Evolutionary conservation across 2,888 invertebrate genomes (phyloP), one percentile per base, ranked within the genome.

Genomic region (Cotesia congregata): DNA sequence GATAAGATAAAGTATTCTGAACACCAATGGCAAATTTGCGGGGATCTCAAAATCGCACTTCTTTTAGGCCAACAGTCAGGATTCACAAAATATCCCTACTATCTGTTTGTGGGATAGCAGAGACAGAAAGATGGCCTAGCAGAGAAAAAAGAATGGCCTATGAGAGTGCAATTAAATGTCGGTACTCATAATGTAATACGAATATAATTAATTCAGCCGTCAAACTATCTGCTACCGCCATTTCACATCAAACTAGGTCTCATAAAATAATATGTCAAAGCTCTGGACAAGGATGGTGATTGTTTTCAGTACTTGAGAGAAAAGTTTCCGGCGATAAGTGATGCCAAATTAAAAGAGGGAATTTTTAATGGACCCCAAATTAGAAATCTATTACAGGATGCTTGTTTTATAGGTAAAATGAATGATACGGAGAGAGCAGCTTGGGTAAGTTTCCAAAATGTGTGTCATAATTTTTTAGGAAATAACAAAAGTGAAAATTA

Each of bases 11-110:
- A 78, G 1, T 83, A 83, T 76, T 41, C 73, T n/a, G 73, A 77
- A 39, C 80, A 83, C 75, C 15, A 80, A 40, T 83, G 82, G 82
- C 20, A 71, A 68, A 41, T 84, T 74, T 82, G 82, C 67, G 77
- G 74, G 9, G 9, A 50, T 50, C 9, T 50, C 7, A 7, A 7
- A 50, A 50, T 50, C 9, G 9, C 50, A 50, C 50, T 50, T 50
- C 12, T 50, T 50, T 50, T 50, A 50, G 9, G 12, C 12, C 50
- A 50, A 50, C 12, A 50, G 9, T 50, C 50, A 40, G 20, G 20
- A 15, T 60, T 50, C 20, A 70, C 30, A 59, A 6, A 20, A 20
- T 70, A 17, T 70, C 20, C 39, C 62, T 59, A n/a, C 59, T 41
- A 38, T 12, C 40, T 61, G 40, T 65, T 72, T 67, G 20, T 76